Percentiles rank a stretch among this genome's conserved stretches.
Conservation (phyloP, 2,888 invertebrate species). For the Hyles lineata region DNA sequence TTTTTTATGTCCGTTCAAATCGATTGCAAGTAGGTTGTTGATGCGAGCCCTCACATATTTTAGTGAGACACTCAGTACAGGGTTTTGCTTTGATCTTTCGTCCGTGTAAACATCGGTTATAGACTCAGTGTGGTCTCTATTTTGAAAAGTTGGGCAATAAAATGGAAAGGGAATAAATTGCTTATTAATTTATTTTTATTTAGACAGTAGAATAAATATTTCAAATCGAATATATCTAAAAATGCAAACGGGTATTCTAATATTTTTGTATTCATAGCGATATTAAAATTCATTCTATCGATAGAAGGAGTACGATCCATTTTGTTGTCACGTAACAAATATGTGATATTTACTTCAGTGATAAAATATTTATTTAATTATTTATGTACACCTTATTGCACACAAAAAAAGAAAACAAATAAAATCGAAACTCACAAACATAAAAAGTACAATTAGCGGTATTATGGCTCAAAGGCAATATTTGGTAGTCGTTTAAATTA, state of each 20-base stretch:
- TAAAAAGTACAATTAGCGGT: no score
- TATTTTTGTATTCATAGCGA: neutral
- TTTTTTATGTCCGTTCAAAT: neutral
- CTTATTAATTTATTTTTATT: no score
- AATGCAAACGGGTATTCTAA: neutral
- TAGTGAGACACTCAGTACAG: neutral
- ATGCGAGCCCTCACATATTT: neutral
- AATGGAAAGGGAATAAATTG: neutral
- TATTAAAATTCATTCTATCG: neutral
- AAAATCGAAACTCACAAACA: no score
- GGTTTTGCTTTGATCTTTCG: conserved; percentile 6
- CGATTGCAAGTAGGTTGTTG: neutral
- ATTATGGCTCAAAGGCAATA: no score
- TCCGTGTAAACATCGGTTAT: conserved; percentile 17
- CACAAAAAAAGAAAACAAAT: no score
- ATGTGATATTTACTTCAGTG: no score
- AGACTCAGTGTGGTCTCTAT: conserved; percentile 1
- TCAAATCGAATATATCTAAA: no score
- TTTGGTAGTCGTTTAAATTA: no score
- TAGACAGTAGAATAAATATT: no score
- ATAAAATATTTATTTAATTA: no score
- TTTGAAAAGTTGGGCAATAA: neutral
- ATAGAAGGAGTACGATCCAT: no score
- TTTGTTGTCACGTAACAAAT: neutral
- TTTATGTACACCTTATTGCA: no score